Percentiles rank a stretch among this genome's conserved stretches.
These are phyloP conservation scores for Sebastes jordani DNA, from an alignment of 2,797 vertebrate genomes.

Conservation along the genomic window DNA sequence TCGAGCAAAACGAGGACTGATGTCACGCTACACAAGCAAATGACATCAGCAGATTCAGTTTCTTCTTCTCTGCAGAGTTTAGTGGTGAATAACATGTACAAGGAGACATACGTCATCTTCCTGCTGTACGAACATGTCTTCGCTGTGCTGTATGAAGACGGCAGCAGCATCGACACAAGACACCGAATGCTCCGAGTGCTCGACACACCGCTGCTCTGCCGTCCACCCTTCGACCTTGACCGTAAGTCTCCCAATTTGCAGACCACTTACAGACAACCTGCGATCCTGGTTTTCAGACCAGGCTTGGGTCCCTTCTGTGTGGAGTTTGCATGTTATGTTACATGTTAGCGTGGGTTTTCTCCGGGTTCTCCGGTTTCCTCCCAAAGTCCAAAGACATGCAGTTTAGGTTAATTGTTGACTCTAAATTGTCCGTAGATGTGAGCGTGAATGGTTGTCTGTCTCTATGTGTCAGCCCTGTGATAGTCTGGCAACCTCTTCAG, in stretches of 20 bases:
- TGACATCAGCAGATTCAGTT: not conserved
- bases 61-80: conserved; percentile 49
- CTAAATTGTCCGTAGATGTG: no score
- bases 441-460: no score
- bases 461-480: no score
- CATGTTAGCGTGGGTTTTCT: no score
- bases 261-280: no score
- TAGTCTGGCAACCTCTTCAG: no score
- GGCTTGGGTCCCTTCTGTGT: no score
- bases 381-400: no score
- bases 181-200: conserved; percentile 53
- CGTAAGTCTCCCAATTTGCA: conserved; percentile 19
- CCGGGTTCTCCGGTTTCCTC: no score
- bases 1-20: not conserved
- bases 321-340: no score
- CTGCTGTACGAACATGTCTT: conserved; percentile 71
- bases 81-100: conserved; percentile 65
- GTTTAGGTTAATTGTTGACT: no score
- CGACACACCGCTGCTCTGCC: conserved; percentile 54
- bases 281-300: no score
- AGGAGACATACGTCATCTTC: conserved; percentile 56
- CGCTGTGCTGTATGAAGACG: conserved; percentile 47
- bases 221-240: conserved; percentile 46
- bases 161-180: conserved; percentile 52
- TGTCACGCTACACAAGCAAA: not conserved